A percentile compares a stretch with the other conserved stretches of the same genome.
Conservation (phyloP, 1,140 invertebrate species). For the Tetramorium alpestre region DNA sequence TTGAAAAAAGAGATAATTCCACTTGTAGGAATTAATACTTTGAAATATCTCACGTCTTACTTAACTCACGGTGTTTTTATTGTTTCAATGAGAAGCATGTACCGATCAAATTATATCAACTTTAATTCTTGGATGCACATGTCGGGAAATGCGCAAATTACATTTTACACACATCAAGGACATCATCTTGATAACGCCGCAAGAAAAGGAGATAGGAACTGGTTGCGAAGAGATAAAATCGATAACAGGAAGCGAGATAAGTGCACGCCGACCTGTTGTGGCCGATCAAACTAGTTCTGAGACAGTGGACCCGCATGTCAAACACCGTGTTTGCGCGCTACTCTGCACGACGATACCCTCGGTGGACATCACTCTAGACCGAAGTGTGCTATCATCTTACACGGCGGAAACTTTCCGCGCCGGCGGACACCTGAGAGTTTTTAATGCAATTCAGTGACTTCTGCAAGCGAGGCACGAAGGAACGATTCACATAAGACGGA, state of each 20-base stretch:
- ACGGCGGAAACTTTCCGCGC: constrained; percentile 29
- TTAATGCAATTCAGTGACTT: constrained; percentile 51
- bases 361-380: not conserved
- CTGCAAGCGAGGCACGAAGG: constrained; percentile 24
- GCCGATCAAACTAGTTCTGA: constrained; percentile 75
- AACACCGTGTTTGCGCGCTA: constrained; percentile 72
- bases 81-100: not conserved
- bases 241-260: constrained; percentile 66
- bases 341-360: not conserved
- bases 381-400: constrained; percentile 47
- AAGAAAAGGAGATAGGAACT: not conserved
- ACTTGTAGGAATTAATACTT: not conserved
- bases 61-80: not conserved
- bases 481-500: constrained; percentile 3
- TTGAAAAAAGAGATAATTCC: not conserved
- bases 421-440: constrained; percentile 15
- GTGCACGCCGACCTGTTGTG: constrained; percentile 77
- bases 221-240: constrained; percentile 37
- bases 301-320: constrained; percentile 82
- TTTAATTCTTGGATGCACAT: not conserved
- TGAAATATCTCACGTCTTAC: not conserved
- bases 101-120: not conserved
- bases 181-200: not conserved
- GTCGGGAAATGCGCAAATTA: not conserved
- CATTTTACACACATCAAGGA: not conserved